A percentile compares a stretch with the other conserved stretches of the same genome.
Conservation (phyloP, 1,140 invertebrate species). For the Mizuhopecten yessoensis region DNA sequence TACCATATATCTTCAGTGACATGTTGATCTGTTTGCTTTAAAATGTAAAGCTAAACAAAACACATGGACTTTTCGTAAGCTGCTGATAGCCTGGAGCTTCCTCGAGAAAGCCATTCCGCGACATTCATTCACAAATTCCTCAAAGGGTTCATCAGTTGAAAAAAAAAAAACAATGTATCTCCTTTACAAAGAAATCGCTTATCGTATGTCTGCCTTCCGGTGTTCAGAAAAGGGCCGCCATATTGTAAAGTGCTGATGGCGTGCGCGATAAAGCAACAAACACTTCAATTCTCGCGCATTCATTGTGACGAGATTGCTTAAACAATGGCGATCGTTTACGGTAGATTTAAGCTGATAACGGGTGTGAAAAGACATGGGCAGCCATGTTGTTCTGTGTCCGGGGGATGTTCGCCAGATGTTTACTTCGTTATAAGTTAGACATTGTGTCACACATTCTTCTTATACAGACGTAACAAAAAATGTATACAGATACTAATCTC, state of each 20-base stretch:
- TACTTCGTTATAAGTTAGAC: background rate
- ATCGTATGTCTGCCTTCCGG: background rate
- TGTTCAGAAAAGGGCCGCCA: background rate
- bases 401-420: background rate
- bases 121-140: conserved; percentile 3
- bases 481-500: background rate
- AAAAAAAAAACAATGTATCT: background rate
- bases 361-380: background rate
- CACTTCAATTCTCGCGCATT: background rate
- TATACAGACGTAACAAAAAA: background rate
- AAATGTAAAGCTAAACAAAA: no score
- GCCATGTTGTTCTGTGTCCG: background rate
- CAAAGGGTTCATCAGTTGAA: background rate
- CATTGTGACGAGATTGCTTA: background rate
- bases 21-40: no score
- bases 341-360: background rate
- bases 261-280: background rate
- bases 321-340: background rate
- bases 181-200: background rate
- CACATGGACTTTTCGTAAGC: no score
- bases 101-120: background rate
- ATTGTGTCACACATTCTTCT: background rate
- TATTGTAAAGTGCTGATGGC: background rate
- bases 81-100: background rate
- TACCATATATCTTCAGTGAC: no score